Evolutionary conservation across 2,888 invertebrate genomes (phyloP), one percentile per base, ranked within the genome.

Genomic region (Timema podura): DNA sequence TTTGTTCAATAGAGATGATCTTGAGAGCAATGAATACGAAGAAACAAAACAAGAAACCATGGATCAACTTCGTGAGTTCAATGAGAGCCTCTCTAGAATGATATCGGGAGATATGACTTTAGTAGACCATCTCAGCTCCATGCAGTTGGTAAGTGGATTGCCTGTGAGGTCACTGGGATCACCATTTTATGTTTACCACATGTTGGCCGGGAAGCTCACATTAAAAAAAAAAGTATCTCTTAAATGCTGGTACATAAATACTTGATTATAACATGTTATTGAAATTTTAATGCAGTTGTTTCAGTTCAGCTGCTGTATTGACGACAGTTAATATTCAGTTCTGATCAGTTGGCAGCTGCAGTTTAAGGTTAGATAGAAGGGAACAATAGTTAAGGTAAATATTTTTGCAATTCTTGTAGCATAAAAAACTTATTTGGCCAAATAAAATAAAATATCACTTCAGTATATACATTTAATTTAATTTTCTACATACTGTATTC

Each of bases 31-130:
- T 48, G 90, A 90, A 79, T 91, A 90, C 80, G 84, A 87, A 72
- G 88, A 89, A 78, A 86, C 87, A 8, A 88, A 87, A 79, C 82
- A 85, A 75, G 90, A 90, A 74, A 91, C 90, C 0, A 81, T 89
- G 76, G 90, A 90, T 72, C 91, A 91, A 78, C 80, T 91, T 45
- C 85, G 86, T 76, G 91, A 91, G 78, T 86, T 91, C 71, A 85
- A 87, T 76, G 84, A 85, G 70, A 88, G 87, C 66, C 80, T 91
- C 48, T 83, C 83, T 67, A 86, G 87, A 78, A 82, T 91, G 77
- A 83, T 85, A 74, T 85, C 85, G 68, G 90, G 91, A n/a, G 85
- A 90, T 78, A 84, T 90, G 75, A 88, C 89, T 59, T 79, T 91
- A 54, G 84, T 89, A 5, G 88, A 88, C 78, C 82, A 88, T 74